phyloP scores from a whole-genome alignment of 2,113 vertebrate species.

The Brachypteracias leptosomus region DNA sequence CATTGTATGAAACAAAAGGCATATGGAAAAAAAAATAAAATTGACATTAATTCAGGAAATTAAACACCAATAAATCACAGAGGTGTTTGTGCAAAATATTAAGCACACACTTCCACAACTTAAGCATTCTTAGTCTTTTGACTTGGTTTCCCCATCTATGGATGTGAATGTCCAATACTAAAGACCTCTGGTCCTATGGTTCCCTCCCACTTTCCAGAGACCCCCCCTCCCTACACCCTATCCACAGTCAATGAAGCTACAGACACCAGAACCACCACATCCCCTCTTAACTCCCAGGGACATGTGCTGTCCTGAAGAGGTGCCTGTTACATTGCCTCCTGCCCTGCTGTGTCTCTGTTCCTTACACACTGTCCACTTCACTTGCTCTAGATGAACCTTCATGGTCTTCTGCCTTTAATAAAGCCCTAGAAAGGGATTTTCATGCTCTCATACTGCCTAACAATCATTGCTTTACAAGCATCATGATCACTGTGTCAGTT shows the following conservation, averaged over 20 bases:
- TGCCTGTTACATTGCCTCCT: fast-evolving
- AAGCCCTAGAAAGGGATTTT: background rate
- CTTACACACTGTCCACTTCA: fast-evolving
- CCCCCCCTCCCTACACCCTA: fast-evolving
- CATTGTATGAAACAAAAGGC: background rate
- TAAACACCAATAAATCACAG: background rate
- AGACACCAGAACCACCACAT: fast-evolving
- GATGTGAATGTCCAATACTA: fast-evolving
- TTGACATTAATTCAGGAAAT: background rate
- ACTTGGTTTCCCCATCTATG: background rate
- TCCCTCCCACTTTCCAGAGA: background rate
- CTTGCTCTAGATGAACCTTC: too few species aligned
- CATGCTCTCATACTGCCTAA: background rate
- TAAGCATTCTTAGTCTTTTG: background rate
- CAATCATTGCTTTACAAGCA: background rate
- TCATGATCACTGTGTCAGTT: background rate
- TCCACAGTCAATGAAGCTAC: too few species aligned
- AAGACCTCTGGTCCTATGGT: fast-evolving
- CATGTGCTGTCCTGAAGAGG: fast-evolving
- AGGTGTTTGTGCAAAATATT: fast-evolving
- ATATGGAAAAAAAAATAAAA: background rate
- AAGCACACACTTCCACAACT: background rate
- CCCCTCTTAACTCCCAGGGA: fast-evolving
- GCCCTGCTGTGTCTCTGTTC: fast-evolving
- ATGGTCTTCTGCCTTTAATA: background rate